Conservation (phyloP, 2,113 vertebrate genomes). For the Amazona vittata region DNA sequence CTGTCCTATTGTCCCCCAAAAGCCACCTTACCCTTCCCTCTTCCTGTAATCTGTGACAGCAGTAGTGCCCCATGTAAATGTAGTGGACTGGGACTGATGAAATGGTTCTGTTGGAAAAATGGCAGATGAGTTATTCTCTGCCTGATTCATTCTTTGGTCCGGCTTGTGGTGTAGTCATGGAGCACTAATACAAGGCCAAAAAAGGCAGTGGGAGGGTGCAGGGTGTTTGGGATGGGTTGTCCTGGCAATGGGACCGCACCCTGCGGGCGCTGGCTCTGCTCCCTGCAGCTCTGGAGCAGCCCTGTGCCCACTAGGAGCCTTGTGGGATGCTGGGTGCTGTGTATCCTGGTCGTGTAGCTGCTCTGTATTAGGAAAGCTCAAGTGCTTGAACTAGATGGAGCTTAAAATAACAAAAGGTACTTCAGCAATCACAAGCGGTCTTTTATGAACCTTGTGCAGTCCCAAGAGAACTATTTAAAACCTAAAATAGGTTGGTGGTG, state of each 20-base stretch:
- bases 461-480: neutral
- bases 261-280: neutral
- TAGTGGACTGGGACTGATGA: neutral
- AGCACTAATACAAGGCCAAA: neutral
- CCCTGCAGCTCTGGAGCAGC: neutral
- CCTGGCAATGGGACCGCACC: neutral
- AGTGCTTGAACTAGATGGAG: neutral
- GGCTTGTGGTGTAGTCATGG: neutral
- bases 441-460: neutral
- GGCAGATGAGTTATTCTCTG: neutral
- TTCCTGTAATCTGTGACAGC: neutral
- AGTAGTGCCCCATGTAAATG: neutral
- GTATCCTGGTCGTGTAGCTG: neutral
- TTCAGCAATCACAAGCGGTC: neutral
- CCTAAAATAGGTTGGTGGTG: neutral
- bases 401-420: constrained; percentile 36
- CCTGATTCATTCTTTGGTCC: neutral
- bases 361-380: neutral
- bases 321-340: neutral
- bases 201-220: neutral
- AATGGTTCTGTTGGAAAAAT: neutral
- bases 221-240: neutral
- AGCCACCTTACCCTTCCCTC: neutral
- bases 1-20: neutral
- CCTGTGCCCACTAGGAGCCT: rapidly evolving